Evolutionary conservation across 2,113 vertebrate species (phyloP), one percentile per base, ranked within the genome.

Genomic region (Phalacrocorax aristotelis): DNA sequence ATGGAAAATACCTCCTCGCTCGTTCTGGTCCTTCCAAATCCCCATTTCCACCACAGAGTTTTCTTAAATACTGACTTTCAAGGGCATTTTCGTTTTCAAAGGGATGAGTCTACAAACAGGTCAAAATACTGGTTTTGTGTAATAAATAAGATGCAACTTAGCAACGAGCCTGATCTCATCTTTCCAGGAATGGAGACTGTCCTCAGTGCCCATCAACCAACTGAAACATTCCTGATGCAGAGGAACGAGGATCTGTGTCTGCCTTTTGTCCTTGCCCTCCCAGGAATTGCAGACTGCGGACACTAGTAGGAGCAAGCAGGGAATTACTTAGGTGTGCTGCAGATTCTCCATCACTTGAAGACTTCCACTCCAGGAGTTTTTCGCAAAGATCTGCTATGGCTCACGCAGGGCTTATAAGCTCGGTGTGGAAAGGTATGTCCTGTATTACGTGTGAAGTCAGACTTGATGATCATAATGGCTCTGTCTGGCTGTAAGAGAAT

Each of bases 361-460:
- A n/a, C 22, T 72, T 57, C 9, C 82, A 85, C 26, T 42, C 3
- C 7, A 29, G 74, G 84, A 85, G 54, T 34, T 82, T 84, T 71
- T 12, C 21, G 0, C 9, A 36, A 75, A 69, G 92, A 64, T 82
- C 91, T 94, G 77, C 49, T 87, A 5, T 0, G 1, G 83, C 86
- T 96, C 88, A 90, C 2, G 0, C 18, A 8, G 88, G 51, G 61
- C 30, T 82, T 40, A 8, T 2, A 11, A 52, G 44, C 77, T 38
- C 30, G 64, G 74, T 89, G 93, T 68, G 85, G 96, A 89, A 93
- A 95, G 93, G 91, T 54, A 91, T 55, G 83, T 91, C 89, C 95
- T 91, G 94, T n/a, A 27, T 30, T 80, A 68, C 2, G 5, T 66
- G 86, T 77, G 88, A 77, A 94, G 92, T 64, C 79, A 36, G 92